These are phyloP conservation scores for Micrastur ruficollis DNA, from an alignment of 2,797 vertebrate genomes.

Conservation along the genomic window DNA sequence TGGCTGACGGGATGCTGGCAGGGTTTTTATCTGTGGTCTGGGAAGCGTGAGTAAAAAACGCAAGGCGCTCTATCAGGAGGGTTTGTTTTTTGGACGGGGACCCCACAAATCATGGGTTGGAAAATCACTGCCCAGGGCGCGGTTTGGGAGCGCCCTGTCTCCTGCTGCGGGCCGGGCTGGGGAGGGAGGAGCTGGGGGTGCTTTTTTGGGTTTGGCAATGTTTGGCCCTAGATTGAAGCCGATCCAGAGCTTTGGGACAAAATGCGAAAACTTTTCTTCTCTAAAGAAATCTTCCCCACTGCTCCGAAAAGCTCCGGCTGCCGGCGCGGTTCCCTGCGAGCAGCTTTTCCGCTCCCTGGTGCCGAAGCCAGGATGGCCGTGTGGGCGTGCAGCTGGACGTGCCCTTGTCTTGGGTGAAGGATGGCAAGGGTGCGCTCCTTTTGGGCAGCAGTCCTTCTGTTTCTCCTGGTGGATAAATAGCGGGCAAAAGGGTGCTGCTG, in stretches of 20 bases:
- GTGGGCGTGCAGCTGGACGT: not conserved
- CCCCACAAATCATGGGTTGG: not conserved
- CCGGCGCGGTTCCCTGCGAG: not conserved
- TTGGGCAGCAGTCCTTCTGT: not conserved
- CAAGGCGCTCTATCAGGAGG: too few relatives aligned
- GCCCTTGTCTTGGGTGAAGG: not conserved
- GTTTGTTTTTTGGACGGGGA: not conserved
- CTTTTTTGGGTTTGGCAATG: not conserved
- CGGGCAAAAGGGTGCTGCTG: not conserved
- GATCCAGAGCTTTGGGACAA: not conserved
- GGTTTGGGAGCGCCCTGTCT: not conserved
- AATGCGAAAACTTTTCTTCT: not conserved
- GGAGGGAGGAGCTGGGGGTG: not conserved
- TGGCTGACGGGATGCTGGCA: not conserved
- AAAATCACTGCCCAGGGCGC: not conserved
- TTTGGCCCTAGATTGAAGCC: not conserved
- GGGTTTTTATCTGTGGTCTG: not conserved
- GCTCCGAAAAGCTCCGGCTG: not conserved
- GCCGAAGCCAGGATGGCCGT: rapidly evolving
- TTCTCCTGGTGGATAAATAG: not conserved
- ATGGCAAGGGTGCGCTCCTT: not conserved
- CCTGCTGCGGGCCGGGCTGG: not conserved
- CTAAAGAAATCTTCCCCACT: not conserved
- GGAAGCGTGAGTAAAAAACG: not conserved
- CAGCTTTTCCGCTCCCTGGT: not conserved